A percentile compares a stretch with the other conserved stretches of the same genome.
phyloP scores from a whole-genome alignment of 2,888 invertebrate genomes.

The Julus scandinavius region DNA sequence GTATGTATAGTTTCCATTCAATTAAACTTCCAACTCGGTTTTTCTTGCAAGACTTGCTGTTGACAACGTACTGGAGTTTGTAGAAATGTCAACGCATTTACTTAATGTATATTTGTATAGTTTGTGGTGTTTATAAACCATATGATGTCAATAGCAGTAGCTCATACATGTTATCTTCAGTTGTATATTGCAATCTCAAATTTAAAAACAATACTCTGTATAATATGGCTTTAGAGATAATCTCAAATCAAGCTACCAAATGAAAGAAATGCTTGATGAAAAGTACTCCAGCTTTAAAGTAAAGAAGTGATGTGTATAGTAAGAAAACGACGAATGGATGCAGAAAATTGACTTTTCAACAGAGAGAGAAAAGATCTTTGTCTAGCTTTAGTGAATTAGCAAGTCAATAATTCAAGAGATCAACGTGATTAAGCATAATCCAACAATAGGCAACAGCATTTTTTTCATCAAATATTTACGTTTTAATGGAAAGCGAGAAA shows the following conservation, averaged over 20 bases:
- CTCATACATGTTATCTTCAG: background rate
- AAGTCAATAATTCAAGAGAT: slow-evolving; percentile 1
- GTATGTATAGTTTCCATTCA: no score
- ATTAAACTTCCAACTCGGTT: no score
- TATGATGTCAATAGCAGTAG: no score
- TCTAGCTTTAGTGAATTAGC: background rate
- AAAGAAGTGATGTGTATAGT: background rate
- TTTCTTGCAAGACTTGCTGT: no score
- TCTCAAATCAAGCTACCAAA: background rate
- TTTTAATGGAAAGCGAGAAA: background rate
- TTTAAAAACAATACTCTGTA: background rate
- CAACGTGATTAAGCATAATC: background rate
- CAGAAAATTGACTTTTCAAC: background rate
- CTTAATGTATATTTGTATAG: no score
- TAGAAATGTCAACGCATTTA: no score
- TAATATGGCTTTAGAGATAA: background rate
- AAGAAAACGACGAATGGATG: background rate
- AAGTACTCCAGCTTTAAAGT: background rate
- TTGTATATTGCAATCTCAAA: background rate
- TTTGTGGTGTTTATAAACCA: no score
- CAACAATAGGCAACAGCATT: background rate
- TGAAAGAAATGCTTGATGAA: background rate
- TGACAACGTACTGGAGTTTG: no score
- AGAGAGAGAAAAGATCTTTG: background rate
- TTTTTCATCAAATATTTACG: background rate